These are phyloP conservation scores for Jaculus jaculus DNA, from an alignment of 2,113 vertebrate genomes.

Conservation along the genomic window DNA sequence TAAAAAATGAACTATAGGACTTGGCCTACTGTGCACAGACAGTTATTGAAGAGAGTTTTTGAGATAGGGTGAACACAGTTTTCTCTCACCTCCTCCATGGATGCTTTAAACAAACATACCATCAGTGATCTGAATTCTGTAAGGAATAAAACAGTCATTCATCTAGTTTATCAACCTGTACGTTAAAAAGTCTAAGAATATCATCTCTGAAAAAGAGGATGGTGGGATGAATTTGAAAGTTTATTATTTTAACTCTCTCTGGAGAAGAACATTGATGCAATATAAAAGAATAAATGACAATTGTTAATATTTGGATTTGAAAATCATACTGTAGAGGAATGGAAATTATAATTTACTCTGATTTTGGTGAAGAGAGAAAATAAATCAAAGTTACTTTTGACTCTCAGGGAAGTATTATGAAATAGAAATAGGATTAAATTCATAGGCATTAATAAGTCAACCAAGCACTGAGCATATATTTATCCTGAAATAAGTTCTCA, in stretches of 20 bases:
- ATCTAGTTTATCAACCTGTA: background rate
- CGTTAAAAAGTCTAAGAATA: slow-evolving; percentile 16
- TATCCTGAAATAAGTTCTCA: background rate
- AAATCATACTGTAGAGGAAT: background rate
- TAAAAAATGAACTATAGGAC: background rate
- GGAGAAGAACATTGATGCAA: background rate
- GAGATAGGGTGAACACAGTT: background rate
- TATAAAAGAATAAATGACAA: background rate
- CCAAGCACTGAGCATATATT: background rate
- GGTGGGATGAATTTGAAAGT: background rate
- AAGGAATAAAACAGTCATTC: background rate
- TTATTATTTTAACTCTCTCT: slow-evolving; percentile 5
- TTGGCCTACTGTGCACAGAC: background rate
- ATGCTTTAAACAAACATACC: background rate
- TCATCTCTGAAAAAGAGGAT: background rate
- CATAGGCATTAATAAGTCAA: slow-evolving; percentile 28
- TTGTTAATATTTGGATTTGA: slow-evolving; percentile 18
- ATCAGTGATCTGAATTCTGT: background rate
- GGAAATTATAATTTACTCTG: background rate
- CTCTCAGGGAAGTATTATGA: background rate
- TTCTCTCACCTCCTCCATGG: background rate
- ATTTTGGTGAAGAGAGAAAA: background rate
- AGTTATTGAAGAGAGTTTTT: slow-evolving; percentile 31
- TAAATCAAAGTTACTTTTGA: slow-evolving; percentile 7
- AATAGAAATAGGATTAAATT: slow-evolving; percentile 28